Evolutionary conservation across 2,797 vertebrate species (phyloP).

Genomic region (Diplodus sargus): DNA sequence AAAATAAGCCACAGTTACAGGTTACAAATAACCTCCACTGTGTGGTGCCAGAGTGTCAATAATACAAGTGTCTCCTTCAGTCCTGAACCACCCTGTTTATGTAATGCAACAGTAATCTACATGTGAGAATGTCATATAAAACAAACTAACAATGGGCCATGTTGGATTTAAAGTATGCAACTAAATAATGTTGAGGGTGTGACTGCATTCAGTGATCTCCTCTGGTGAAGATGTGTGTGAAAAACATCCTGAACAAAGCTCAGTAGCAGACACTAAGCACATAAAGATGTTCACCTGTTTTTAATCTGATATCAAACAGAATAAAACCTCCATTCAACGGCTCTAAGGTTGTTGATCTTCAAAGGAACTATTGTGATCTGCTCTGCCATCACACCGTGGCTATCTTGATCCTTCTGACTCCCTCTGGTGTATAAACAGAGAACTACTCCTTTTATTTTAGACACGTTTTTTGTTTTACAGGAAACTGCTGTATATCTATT

Average conservation of each 20-base stretch:
- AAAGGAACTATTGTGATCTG: not conserved
- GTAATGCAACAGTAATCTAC: not conserved
- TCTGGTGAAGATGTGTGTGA: not conserved
- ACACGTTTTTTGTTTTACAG: not conserved
- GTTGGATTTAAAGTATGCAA: not conserved
- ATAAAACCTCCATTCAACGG: not conserved
- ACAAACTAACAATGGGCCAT: not conserved
- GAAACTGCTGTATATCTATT: not conserved
- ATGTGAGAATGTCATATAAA: not conserved
- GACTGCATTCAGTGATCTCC: not conserved
- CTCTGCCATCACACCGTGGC: not conserved
- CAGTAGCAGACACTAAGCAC: not conserved
- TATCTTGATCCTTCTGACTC: not conserved
- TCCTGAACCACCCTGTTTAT: not conserved
- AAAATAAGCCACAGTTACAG: not conserved
- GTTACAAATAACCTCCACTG: not conserved
- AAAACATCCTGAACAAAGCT: not conserved
- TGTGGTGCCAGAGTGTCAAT: constrained; percentile 1
- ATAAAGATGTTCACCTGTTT: not conserved
- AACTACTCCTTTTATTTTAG: constrained; percentile 18
- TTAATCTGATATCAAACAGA: not conserved
- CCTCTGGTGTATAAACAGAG: constrained; percentile 31
- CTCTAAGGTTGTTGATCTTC: not conserved
- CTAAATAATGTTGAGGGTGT: not conserved
- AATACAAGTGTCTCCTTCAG: not conserved